Evolutionary conservation across 2,113 vertebrate species (phyloP).

Genomic region (Pluvianellus socialis): DNA sequence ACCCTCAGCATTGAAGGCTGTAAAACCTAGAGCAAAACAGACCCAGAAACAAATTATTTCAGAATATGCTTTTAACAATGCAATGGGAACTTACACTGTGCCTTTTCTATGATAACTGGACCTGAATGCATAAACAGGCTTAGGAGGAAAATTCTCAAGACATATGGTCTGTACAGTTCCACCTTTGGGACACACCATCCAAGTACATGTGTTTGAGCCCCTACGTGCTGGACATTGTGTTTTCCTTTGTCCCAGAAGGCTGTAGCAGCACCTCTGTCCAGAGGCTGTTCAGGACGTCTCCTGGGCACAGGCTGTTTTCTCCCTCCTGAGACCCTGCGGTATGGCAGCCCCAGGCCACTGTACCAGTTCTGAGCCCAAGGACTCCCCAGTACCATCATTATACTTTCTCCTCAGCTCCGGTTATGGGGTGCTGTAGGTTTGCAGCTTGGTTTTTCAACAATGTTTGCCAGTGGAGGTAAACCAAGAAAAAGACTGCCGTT

Average conservation of each 20-base stretch:
- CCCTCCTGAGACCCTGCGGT: background rate
- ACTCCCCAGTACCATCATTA: fast-evolving
- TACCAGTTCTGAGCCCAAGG: fast-evolving
- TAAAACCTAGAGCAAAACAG: background rate
- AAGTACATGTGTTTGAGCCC: background rate
- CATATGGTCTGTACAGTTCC: background rate
- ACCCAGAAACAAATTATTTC: background rate
- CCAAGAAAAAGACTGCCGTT: background rate
- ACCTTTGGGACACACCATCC: background rate
- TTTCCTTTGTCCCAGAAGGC: background rate
- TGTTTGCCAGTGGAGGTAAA: background rate
- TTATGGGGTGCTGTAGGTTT: background rate
- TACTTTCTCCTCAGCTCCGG: background rate
- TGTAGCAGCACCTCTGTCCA: background rate
- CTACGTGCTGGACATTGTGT: fast-evolving
- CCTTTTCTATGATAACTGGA: background rate
- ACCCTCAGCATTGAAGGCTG: background rate
- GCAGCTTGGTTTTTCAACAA: background rate
- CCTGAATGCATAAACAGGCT: background rate
- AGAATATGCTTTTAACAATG: background rate
- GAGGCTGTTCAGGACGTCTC: background rate
- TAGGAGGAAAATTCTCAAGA: background rate
- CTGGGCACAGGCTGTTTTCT: background rate
- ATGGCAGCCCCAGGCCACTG: fast-evolving
- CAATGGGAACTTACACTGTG: background rate